Evolutionary conservation across 2,888 invertebrate species (phyloP).

Genomic region (Caenorhabditis sp.): DNA sequence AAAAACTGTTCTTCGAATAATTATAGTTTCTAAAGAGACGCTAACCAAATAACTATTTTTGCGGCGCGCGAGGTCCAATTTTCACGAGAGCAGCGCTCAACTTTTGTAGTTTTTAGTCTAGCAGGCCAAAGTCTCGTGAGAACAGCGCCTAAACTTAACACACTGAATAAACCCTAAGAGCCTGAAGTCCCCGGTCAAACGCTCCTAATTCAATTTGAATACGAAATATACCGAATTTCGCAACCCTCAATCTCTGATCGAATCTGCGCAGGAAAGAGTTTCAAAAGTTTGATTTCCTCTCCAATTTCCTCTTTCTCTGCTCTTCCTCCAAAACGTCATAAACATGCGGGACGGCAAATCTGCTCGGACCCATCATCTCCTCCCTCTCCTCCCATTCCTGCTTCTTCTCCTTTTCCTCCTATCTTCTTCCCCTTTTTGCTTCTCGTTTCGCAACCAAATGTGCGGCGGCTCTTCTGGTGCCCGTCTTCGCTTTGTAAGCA

Average conservation of each 20-base stretch:
- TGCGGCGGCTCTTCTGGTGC: constrained; percentile 1
- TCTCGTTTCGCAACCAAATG: constrained; percentile 15
- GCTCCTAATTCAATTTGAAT: too few species aligned
- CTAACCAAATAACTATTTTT: too few species aligned
- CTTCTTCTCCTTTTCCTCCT: neutral
- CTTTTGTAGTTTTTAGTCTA: neutral
- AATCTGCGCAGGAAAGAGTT: neutral
- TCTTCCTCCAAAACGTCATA: constrained; percentile 11
- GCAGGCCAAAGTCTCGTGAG: neutral
- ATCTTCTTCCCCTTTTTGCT: neutral
- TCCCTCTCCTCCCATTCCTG: neutral
- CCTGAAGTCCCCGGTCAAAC: too few species aligned
- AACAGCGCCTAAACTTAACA: too few species aligned
- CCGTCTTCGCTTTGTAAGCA: neutral
- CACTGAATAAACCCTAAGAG: too few species aligned
- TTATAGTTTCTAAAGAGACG: too few species aligned
- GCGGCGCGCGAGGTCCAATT: too few species aligned
- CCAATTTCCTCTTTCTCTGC: neutral
- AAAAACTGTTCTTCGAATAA: too few species aligned
- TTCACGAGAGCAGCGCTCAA: too few species aligned
- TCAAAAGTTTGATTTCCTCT: constrained; percentile 1
- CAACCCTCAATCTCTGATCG: neutral
- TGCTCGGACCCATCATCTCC: constrained; percentile 16
- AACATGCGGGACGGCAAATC: constrained; percentile 7
- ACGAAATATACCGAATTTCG: too few species aligned